phyloP scores from a whole-genome alignment of 2,113 vertebrate genomes.

The Cyanoliseus patagonus region DNA sequence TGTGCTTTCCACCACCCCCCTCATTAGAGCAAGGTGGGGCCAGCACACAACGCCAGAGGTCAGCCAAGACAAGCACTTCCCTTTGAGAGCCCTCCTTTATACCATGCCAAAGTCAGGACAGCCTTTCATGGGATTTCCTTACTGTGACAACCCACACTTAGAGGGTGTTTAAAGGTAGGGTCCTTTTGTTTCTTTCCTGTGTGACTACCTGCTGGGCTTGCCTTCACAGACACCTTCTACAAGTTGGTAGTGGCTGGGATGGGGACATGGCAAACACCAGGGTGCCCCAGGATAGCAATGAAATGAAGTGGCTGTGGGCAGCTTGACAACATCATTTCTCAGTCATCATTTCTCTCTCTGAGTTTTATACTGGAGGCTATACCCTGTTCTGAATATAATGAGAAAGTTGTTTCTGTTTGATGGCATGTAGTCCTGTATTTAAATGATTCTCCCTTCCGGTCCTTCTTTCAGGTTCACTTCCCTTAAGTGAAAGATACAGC shows the following conservation, averaged over 20 bases:
- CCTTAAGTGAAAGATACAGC: not conserved
- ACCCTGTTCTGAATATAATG: not conserved
- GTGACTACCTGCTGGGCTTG: not conserved
- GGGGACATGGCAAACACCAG: not conserved
- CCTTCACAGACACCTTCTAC: not conserved
- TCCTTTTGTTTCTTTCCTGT: not conserved
- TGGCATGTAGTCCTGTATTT: not conserved
- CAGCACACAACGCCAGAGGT: not conserved
- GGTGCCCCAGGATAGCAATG: not conserved
- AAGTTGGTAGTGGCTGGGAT: not conserved
- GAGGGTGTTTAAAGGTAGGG: not conserved
- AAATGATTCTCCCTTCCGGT: not conserved
- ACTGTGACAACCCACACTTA: not conserved
- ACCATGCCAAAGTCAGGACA: not conserved
- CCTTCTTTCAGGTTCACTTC: not conserved
- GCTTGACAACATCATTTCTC: not conserved
- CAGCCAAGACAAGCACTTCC: not conserved
- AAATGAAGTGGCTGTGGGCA: not conserved
- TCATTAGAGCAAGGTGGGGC: conserved; percentile 11
- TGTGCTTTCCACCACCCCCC: not conserved
- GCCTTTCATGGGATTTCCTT: not conserved
- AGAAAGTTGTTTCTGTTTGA: not conserved
- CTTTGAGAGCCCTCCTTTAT: not conserved
- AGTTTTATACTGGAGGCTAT: not conserved
- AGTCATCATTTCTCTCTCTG: not conserved